phyloP scores from a whole-genome alignment of 2,797 vertebrate species.

The Aldrovandia affinis region DNA sequence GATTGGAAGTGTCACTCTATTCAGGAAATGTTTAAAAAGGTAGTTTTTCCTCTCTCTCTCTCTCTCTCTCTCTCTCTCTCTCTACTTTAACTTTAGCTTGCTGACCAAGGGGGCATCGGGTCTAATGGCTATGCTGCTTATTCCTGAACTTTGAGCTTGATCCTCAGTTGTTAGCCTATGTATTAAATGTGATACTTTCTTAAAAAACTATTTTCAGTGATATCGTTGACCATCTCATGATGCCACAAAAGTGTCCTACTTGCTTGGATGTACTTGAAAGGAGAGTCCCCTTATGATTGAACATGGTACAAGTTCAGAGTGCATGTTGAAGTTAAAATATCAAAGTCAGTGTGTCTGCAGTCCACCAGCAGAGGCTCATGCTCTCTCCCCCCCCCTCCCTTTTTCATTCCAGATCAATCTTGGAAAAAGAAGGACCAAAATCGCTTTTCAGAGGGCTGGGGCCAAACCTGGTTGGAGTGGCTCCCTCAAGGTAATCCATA shows the following conservation, averaged over 20 bases:
- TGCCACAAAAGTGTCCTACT: too few species aligned
- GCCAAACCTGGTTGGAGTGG: slow-evolving; percentile 96
- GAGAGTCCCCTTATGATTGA: not conserved
- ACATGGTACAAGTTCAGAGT: not conserved
- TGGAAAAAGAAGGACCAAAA: slow-evolving; percentile 96
- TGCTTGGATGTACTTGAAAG: not conserved
- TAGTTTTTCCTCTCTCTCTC: too few species aligned
- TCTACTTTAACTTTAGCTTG: too few species aligned
- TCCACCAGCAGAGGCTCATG: not conserved
- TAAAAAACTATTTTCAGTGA: too few species aligned
- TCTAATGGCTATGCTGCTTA: too few species aligned
- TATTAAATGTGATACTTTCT: too few species aligned
- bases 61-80: too few species aligned
- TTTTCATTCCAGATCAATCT: slow-evolving; percentile 84
- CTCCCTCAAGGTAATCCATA: slow-evolving; percentile 88
- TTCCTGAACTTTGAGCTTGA: too few species aligned
- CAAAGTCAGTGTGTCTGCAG: not conserved
- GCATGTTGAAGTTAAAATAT: not conserved
- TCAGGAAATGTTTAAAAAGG: not conserved
- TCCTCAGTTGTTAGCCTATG: too few species aligned
- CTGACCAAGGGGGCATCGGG: too few species aligned
- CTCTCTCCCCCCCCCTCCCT: not conserved
- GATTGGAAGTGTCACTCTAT: not conserved
- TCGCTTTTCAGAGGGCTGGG: slow-evolving; percentile 97
- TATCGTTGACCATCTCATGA: too few species aligned